These are phyloP conservation scores for Cecropterus lyciades DNA, from an alignment of 1,140 invertebrate genomes.

Conservation along the genomic window DNA sequence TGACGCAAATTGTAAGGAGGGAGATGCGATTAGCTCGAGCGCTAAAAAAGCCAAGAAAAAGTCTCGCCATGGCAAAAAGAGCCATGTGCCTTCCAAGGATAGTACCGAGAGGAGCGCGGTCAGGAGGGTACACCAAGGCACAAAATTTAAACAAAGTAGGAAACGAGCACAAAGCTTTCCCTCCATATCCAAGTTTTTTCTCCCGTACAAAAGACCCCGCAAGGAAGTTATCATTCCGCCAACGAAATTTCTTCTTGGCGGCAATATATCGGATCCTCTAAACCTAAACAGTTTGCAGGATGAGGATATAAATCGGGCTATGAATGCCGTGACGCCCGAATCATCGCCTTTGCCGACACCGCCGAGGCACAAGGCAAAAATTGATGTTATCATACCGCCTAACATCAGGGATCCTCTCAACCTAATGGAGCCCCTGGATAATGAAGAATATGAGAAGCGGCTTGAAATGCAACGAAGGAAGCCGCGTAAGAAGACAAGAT, in stretches of 20 bases:
- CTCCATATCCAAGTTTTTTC: slow-evolving; percentile 85
- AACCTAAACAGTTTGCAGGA: slow-evolving; percentile 97
- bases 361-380: slow-evolving; percentile 90
- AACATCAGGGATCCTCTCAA: slow-evolving; percentile 97
- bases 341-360: slow-evolving; percentile 95
- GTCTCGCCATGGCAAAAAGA: slow-evolving; percentile 75
- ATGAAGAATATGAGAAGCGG: slow-evolving; percentile 91
- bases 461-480: slow-evolving; percentile 87
- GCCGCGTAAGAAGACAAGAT: slow-evolving; percentile 85
- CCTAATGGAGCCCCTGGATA: slow-evolving; percentile 91
- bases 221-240: slow-evolving; percentile 92
- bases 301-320: slow-evolving; percentile 92
- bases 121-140: slow-evolving; percentile 69
- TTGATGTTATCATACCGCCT: slow-evolving; percentile 96
- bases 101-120: slow-evolving; percentile 67
- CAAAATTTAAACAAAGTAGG: slow-evolving; percentile 75
- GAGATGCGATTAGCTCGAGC: slow-evolving; percentile 46
- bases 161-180: slow-evolving; percentile 80
- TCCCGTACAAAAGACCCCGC: slow-evolving; percentile 88
- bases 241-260: slow-evolving; percentile 97
- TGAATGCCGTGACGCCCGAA: slow-evolving; percentile 94
- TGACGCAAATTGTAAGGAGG: slow-evolving; percentile 66
- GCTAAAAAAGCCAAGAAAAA: slow-evolving; percentile 78
- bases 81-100: slow-evolving; percentile 67
- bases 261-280: slow-evolving; percentile 97